Evolutionary conservation across 2,113 vertebrate genomes (phyloP).

Genomic region (Rhipidura dahli): DNA sequence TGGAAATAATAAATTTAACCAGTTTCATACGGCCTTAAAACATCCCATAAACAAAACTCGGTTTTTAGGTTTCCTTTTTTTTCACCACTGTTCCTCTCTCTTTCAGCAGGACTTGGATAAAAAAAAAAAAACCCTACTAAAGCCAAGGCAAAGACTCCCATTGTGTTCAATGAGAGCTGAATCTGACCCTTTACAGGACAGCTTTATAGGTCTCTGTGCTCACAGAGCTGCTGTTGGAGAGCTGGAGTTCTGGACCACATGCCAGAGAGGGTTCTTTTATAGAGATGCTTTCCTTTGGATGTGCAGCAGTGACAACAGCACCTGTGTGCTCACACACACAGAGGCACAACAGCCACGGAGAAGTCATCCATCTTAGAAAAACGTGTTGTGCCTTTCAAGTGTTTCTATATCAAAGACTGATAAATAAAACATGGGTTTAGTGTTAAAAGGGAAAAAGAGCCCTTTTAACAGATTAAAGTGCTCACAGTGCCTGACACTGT

Average conservation of each 20-base stretch:
- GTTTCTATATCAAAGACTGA: slow-evolving; percentile 60
- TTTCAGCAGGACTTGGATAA: background rate
- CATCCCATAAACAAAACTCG: background rate
- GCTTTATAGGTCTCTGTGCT: background rate
- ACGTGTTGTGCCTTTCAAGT: slow-evolving; percentile 57
- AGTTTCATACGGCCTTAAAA: background rate
- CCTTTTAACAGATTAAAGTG: slow-evolving; percentile 71
- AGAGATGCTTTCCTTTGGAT: slow-evolving; percentile 9
- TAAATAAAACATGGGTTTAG: slow-evolving; percentile 65
- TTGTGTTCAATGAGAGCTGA: background rate
- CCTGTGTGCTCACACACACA: background rate
- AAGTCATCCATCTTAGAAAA: slow-evolving; percentile 39
- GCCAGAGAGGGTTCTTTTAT: background rate
- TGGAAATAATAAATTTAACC: background rate
- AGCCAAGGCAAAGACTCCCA: background rate
- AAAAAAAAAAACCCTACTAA: background rate
- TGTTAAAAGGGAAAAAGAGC: slow-evolving; percentile 53
- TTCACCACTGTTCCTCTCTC: background rate
- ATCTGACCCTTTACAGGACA: background rate
- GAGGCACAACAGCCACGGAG: background rate
- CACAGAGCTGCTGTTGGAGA: background rate
- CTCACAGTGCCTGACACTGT: slow-evolving; percentile 57
- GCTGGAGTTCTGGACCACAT: background rate
- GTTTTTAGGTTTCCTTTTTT: background rate
- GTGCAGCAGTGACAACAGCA: background rate